Conservation (phyloP, 2,113 vertebrate genomes). For the Syngnathus floridae region DNA sequence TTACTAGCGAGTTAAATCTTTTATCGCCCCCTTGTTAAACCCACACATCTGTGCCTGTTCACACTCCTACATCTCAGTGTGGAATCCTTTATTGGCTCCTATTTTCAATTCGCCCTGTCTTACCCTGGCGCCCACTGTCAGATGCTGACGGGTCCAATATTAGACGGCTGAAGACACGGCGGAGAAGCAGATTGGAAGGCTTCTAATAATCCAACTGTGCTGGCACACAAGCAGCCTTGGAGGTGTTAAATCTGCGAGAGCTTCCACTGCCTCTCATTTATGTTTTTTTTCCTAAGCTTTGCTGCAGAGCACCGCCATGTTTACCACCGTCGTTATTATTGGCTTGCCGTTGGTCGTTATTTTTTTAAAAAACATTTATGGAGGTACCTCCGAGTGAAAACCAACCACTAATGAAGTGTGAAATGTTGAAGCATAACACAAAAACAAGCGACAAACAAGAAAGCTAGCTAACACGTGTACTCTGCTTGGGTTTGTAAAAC, state of each 20-base stretch:
- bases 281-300: constrained; percentile 24
- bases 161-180: constrained; percentile 13
- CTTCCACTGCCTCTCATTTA: constrained; percentile 40
- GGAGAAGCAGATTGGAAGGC: constrained; percentile 40
- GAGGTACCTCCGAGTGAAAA: not conserved
- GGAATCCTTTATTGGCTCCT: constrained; percentile 1
- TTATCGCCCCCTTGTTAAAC: not conserved
- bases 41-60: not conserved
- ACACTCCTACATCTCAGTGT: not conserved
- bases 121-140: constrained; percentile 5
- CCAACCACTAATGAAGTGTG: not conserved
- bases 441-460: not conserved
- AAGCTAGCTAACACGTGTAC: not conserved
- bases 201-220: constrained; percentile 35
- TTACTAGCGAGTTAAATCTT: not conserved
- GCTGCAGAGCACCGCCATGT: constrained; percentile 28
- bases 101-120: constrained; percentile 17
- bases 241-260: constrained; percentile 50
- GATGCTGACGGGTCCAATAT: constrained; percentile 10
- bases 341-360: not conserved
- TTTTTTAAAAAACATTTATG: not conserved
- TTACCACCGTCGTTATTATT: constrained; percentile 46
- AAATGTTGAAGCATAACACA: not conserved
- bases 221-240: constrained; percentile 40
- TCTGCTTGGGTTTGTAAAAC: too few relatives aligned